A percentile compares a stretch with the other conserved stretches of the same genome.
Conservation (phyloP, 2,888 invertebrate species). For the Gastracanthus pulcherrimus region DNA sequence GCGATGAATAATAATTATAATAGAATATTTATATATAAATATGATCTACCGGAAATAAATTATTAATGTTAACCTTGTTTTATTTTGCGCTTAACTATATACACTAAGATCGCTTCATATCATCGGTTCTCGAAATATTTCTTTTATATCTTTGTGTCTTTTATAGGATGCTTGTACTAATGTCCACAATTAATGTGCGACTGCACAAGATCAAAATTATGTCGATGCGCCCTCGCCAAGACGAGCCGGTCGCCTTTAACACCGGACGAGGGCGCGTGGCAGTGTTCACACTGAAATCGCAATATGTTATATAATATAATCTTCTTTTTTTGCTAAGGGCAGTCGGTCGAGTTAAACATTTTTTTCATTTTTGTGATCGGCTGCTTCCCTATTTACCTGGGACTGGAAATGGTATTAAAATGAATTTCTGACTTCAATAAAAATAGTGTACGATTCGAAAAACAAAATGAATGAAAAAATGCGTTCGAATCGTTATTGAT, state of each 20-base stretch:
- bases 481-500: not conserved
- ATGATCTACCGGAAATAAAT: constrained; percentile 73
- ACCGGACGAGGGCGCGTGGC: constrained; percentile 50
- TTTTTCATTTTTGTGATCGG: constrained; percentile 31
- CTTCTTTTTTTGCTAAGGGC: constrained; percentile 43
- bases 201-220: constrained; percentile 43
- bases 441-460: not conserved
- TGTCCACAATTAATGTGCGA: constrained; percentile 43
- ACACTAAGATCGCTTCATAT: constrained; percentile 65
- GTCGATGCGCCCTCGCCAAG: constrained; percentile 38
- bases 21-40: constrained; percentile 64
- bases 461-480: not conserved
- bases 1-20: constrained; percentile 56
- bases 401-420: constrained; percentile 55
- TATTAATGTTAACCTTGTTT: constrained; percentile 64
- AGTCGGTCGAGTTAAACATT: constrained; percentile 46
- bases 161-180: constrained; percentile 57
- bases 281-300: constrained; percentile 58
- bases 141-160: constrained; percentile 11
- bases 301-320: constrained; percentile 46
- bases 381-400: constrained; percentile 14
- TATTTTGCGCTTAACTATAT: constrained; percentile 70
- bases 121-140: constrained; percentile 52
- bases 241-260: constrained; percentile 40
- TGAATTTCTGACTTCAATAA: constrained; percentile 44